Percentiles rank a stretch among this genome's conserved stretches.
phyloP scores from a whole-genome alignment of 2,113 vertebrate genomes.

The Strigops habroptila region DNA sequence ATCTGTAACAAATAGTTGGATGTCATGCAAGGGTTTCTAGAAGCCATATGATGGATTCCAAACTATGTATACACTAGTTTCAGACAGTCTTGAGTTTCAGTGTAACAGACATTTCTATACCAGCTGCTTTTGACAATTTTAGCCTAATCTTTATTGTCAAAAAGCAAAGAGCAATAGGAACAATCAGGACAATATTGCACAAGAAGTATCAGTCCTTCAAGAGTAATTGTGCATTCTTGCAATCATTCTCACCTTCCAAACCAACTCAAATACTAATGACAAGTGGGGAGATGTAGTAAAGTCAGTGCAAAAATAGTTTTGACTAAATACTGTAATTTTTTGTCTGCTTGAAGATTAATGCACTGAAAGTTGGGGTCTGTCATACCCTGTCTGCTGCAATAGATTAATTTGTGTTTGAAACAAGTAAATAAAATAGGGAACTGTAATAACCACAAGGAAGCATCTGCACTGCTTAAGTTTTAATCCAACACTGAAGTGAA shows the following conservation, averaged over 20 bases:
- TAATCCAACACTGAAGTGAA: not conserved
- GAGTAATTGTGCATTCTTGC: not conserved
- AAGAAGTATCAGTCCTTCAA: not conserved
- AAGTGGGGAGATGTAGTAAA: not conserved
- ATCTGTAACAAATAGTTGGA: constrained; percentile 74
- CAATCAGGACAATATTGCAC: not conserved
- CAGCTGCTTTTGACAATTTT: not conserved
- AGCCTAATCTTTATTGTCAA: not conserved
- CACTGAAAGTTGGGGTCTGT: not conserved
- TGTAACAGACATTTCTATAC: not conserved
- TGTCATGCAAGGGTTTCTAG: not conserved
- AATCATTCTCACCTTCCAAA: not conserved
- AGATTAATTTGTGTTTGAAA: not conserved
- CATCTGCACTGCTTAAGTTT: not conserved
- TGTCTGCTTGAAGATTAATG: not conserved
- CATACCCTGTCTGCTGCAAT: not conserved
- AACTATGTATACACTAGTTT: not conserved
- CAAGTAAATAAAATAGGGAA: not conserved
- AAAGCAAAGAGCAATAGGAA: not conserved
- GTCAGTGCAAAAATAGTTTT: not conserved
- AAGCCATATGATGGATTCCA: not conserved
- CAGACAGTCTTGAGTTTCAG: not conserved
- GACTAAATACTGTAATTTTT: not conserved
- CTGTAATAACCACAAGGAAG: not conserved
- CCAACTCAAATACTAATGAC: not conserved